These are phyloP conservation scores for Meliscaeva auricollis DNA, from an alignment of 2,888 invertebrate genomes.

Conservation along the genomic window DNA sequence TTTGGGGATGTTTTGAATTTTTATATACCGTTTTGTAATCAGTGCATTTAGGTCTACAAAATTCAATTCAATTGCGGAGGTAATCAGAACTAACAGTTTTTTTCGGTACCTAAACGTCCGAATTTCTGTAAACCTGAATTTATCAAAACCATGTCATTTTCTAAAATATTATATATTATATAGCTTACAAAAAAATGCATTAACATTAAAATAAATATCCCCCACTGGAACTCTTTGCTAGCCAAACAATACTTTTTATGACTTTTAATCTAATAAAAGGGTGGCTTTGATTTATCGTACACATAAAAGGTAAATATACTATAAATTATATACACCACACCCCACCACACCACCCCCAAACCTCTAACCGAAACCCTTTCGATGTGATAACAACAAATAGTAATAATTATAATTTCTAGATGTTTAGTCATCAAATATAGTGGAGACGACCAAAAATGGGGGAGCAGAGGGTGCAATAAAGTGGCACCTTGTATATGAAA, in stretches of 20 bases:
- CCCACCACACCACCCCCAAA: conserved; percentile 9
- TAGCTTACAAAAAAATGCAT: neutral
- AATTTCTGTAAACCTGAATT: no score
- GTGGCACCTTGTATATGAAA: conserved; percentile 22
- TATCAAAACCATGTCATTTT: neutral
- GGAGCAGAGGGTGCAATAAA: neutral
- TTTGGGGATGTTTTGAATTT: no score
- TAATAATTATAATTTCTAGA: conserved; percentile 55
- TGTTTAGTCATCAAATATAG: conserved; percentile 23
- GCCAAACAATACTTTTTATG: conserved; percentile 36
- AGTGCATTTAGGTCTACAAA: no score
- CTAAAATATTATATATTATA: neutral
- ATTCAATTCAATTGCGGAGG: no score
- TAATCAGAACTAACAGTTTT: no score
- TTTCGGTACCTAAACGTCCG: no score
- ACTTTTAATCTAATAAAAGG: conserved; percentile 51
- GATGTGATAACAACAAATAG: conserved; percentile 48
- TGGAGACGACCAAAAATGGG: neutral
- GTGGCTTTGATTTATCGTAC: conserved; percentile 11
- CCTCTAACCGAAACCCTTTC: conserved; percentile 35
- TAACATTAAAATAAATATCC: conserved; percentile 24
- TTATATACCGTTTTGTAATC: no score
- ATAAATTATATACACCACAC: conserved; percentile 3
- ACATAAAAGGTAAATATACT: conserved; percentile 33
- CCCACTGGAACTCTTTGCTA: conserved; percentile 26